These are phyloP conservation scores for Dermolepida albohirtum DNA, from an alignment of 2,888 invertebrate species.

Conservation along the genomic window DNA sequence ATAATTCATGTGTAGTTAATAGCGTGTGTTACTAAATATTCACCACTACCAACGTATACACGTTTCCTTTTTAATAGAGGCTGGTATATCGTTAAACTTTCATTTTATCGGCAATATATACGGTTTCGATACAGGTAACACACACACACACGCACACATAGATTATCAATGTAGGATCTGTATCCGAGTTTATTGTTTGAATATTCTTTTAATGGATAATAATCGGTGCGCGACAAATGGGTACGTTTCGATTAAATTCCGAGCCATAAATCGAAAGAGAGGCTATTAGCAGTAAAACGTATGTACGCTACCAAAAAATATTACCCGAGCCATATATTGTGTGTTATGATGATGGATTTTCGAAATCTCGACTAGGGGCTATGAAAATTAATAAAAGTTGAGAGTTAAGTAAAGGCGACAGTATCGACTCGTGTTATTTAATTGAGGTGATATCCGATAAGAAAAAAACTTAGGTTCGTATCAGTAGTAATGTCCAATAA, in stretches of 20 bases:
- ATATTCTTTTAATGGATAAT: slow-evolving; percentile 37
- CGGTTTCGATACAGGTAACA: slow-evolving; percentile 12
- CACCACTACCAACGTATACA: too few species aligned
- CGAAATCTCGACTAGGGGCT: slow-evolving; percentile 7
- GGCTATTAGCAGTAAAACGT: slow-evolving; percentile 30
- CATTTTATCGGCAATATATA: slow-evolving; percentile 23
- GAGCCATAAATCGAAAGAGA: slow-evolving; percentile 9
- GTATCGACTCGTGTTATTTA: too few species aligned
- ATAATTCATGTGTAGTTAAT: too few species aligned
- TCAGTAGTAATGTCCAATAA: too few species aligned
- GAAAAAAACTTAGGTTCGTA: too few species aligned
- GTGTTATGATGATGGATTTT: slow-evolving; percentile 13
- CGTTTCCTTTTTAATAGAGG: slow-evolving; percentile 22
- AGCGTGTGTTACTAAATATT: too few species aligned
- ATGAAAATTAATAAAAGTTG: slow-evolving; percentile 21
- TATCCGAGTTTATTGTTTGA: slow-evolving; percentile 25
- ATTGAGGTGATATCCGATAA: too few species aligned
- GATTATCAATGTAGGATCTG: slow-evolving; percentile 18
- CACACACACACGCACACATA: not conserved
- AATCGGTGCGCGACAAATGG: slow-evolving; percentile 27
- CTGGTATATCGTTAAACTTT: slow-evolving; percentile 4
- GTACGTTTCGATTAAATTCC: slow-evolving; percentile 31
- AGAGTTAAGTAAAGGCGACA: slow-evolving; percentile 3
- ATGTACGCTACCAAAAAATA: slow-evolving; percentile 7
- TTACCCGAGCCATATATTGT: not conserved